Evolutionary conservation across 2,113 vertebrate genomes (phyloP).

Genomic region (Butorides virescens): DNA sequence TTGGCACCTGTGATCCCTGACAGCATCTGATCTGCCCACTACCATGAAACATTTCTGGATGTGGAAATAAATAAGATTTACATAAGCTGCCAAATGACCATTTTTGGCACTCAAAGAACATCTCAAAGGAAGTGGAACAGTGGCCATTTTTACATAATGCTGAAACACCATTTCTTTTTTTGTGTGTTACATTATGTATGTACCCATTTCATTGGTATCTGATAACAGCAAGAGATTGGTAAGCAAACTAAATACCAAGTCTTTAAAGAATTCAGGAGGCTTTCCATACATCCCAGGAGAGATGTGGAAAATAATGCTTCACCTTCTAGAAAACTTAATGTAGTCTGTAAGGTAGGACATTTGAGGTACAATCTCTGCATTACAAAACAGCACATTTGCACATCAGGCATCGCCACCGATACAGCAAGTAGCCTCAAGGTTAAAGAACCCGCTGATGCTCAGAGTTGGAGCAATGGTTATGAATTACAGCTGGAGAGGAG

Average conservation of each 20-base stretch:
- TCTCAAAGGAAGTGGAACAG: not conserved
- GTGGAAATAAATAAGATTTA: not conserved
- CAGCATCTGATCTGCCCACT: not conserved
- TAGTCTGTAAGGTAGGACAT: constrained; percentile 43
- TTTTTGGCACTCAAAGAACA: not conserved
- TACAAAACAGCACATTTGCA: constrained; percentile 61
- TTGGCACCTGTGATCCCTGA: not conserved
- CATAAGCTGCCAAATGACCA: not conserved
- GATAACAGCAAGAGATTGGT: constrained; percentile 5
- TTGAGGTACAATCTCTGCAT: constrained; percentile 30
- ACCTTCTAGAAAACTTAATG: constrained; percentile 57
- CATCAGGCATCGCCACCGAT: constrained; percentile 1
- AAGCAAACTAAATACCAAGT: not conserved
- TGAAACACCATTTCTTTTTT: not conserved
- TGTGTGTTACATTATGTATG: not conserved
- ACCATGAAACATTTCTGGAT: not conserved
- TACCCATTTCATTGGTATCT: not conserved
- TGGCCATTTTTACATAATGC: not conserved
- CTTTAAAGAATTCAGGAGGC: constrained; percentile 12
- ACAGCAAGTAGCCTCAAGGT: constrained; percentile 56
- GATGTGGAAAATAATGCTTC: constrained; percentile 19
- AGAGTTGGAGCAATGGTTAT: not conserved
- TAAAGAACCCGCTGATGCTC: constrained; percentile 29
- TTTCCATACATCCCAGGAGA: not conserved
- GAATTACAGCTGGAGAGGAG: constrained; percentile 3